These are phyloP conservation scores for Myopa testacea DNA, from an alignment of 2,888 invertebrate genomes.

Conservation along the genomic window DNA sequence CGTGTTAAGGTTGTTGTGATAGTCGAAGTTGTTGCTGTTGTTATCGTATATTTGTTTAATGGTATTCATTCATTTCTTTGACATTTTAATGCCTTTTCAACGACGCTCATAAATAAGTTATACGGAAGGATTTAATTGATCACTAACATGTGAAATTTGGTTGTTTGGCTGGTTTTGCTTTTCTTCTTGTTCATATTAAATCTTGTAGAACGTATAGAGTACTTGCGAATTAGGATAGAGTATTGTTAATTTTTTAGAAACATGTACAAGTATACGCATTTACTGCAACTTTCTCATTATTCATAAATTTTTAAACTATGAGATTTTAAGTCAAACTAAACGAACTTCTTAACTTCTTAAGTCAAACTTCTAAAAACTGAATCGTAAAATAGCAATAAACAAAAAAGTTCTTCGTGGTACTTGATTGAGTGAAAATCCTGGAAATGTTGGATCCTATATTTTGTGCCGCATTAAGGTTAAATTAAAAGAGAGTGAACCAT, in stretches of 20 bases:
- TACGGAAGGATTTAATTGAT: slow-evolving; percentile 4
- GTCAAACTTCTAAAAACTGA: too few relatives aligned
- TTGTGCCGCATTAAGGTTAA: too few relatives aligned
- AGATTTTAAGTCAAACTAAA: not conserved
- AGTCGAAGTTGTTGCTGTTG: not conserved
- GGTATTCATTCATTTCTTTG: slow-evolving; percentile 48
- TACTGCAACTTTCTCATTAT: not conserved
- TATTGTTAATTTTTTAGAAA: too few relatives aligned
- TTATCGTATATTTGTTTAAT: slow-evolving; percentile 37
- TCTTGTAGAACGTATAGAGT: too few relatives aligned
- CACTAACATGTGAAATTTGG: not conserved
- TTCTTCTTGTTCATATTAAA: not conserved
- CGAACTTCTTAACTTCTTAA: not conserved
- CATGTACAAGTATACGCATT: too few relatives aligned
- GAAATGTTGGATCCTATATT: too few relatives aligned
- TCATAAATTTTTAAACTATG: not conserved
- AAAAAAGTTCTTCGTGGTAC: too few relatives aligned
- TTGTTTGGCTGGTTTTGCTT: not conserved
- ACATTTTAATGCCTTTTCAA: slow-evolving; percentile 50
- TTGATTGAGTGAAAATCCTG: too few relatives aligned
- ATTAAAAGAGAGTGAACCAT: too few relatives aligned
- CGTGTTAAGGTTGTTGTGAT: not conserved
- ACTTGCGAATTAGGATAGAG: too few relatives aligned
- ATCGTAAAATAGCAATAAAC: too few relatives aligned
- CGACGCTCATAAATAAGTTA: slow-evolving; percentile 23